phyloP scores from a whole-genome alignment of 2,797 vertebrate species.

The Rhynchonycteris naso region DNA sequence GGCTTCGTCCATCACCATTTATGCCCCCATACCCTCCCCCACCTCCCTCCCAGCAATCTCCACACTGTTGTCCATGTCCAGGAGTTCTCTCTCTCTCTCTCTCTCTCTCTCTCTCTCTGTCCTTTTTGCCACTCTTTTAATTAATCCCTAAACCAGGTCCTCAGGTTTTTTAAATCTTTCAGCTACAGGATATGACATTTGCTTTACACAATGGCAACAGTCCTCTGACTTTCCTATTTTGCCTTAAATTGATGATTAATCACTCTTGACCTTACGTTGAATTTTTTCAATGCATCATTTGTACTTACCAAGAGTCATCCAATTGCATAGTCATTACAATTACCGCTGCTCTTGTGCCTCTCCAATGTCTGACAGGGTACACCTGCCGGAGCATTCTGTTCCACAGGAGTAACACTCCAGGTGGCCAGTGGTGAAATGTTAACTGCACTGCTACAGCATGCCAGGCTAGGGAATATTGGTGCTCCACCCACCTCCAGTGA shows the following conservation, averaged over 20 bases:
- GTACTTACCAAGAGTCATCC: conserved; percentile 51
- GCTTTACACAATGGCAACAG: conserved; percentile 11
- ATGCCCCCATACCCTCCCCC: too few relatives aligned
- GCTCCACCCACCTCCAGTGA: neutral
- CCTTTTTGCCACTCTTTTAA: neutral
- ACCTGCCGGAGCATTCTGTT: conserved; percentile 44
- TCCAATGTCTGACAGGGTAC: conserved; percentile 37
- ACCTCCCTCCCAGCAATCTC: too few relatives aligned
- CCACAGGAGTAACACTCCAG: conserved; percentile 4
- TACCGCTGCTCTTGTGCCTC: neutral
- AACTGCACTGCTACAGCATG: neutral
- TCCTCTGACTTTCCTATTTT: conserved; percentile 43
- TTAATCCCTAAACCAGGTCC: neutral
- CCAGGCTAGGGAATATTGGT: neutral
- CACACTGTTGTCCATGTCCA: too few relatives aligned
- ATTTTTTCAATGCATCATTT: conserved; percentile 61
- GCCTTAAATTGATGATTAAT: conserved; percentile 62
- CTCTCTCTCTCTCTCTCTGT: too few relatives aligned
- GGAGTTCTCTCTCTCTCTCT: too few relatives aligned
- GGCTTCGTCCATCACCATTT: too few relatives aligned
- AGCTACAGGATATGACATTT: conserved; percentile 23
- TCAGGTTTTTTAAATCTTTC: conserved; percentile 10
- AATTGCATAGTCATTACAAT: conserved; percentile 38
- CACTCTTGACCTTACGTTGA: conserved; percentile 59
- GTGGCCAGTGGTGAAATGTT: conserved; percentile 24